Conservation (phyloP, 2,113 vertebrate species). For the Corythornis madagascariensis region DNA sequence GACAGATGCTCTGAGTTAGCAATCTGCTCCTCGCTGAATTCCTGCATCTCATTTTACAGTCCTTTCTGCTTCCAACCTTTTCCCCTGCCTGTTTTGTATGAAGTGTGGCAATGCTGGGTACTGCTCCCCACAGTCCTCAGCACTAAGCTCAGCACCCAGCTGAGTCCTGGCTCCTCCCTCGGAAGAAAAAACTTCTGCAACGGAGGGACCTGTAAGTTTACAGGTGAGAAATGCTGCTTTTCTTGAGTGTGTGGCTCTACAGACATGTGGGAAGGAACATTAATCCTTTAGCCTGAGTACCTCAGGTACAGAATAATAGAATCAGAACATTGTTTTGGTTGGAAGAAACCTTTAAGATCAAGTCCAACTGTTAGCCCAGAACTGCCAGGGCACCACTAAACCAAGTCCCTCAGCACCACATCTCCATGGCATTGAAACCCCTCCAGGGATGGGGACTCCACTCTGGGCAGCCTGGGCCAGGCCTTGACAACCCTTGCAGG, state of each 20-base stretch:
- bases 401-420: no score
- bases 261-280: rapidly evolving
- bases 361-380: no score
- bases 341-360: background rate
- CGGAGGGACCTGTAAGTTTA: background rate
- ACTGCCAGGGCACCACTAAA: no score
- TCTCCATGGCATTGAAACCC: no score
- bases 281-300: background rate
- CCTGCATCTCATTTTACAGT: constrained; percentile 37
- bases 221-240: background rate
- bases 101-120: background rate
- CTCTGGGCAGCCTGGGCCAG: no score
- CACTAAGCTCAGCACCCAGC: background rate
- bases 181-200: background rate
- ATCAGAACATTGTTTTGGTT: background rate
- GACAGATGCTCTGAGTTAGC: constrained; percentile 44
- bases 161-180: background rate
- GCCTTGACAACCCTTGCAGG: no score
- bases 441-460: no score
- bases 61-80: background rate
- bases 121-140: background rate
- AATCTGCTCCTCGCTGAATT: constrained; percentile 1
- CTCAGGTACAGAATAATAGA: background rate
- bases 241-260: background rate
- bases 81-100: background rate